Evolutionary conservation across 2,113 vertebrate genomes (phyloP).

Genomic region (Halcyon malimbica): DNA sequence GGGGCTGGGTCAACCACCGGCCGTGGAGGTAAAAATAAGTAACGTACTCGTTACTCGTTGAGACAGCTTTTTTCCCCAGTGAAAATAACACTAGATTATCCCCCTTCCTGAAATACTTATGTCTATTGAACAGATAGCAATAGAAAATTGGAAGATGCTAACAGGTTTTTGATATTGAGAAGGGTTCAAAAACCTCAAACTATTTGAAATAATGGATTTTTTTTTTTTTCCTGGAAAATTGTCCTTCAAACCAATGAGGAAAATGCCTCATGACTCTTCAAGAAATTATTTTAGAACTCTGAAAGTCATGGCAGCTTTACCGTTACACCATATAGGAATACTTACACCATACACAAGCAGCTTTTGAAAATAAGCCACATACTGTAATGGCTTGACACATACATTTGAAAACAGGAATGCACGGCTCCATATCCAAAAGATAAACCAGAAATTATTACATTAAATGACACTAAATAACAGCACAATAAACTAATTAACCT

Average conservation of each 20-base stretch:
- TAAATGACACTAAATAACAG: background rate
- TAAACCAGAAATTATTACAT: background rate
- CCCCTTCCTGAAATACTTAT: rapidly evolving
- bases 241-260: background rate
- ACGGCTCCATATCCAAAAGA: rapidly evolving
- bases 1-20: rapidly evolving
- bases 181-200: background rate
- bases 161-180: background rate
- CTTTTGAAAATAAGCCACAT: background rate
- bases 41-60: too few relatives aligned
- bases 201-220: background rate
- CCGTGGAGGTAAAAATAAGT: background rate
- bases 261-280: background rate
- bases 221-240: background rate
- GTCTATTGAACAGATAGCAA: rapidly evolving
- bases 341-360: background rate
- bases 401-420: background rate
- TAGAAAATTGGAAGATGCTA: background rate
- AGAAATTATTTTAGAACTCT: rapidly evolving
- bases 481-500: background rate
- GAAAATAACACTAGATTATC: background rate
- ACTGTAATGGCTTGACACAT: background rate
- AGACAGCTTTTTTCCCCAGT: too few relatives aligned
- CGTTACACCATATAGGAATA: rapidly evolving
- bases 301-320: rapidly evolving